A percentile compares a stretch with the other conserved stretches of the same genome.
Conservation (phyloP, 92 coral and sea anemone species). For the Paragorgia papillata region DNA sequence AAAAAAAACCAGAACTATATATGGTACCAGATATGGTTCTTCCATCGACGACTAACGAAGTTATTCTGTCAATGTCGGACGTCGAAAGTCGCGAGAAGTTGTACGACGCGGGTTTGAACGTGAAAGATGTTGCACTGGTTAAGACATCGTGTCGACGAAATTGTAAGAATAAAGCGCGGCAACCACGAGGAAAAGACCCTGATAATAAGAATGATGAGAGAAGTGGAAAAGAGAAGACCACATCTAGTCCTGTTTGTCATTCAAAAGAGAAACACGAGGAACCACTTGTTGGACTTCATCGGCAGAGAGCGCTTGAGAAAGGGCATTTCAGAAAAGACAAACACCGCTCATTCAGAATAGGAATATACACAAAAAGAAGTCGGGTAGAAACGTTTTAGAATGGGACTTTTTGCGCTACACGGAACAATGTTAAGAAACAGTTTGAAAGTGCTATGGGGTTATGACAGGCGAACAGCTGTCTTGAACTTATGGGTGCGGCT, state of each 20-base stretch:
- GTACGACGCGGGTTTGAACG: conserved; percentile 10
- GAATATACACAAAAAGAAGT: conserved; percentile 15
- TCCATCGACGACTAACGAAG: conserved; percentile 30
- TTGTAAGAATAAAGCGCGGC: background rate
- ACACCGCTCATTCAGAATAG: conserved; percentile 28
- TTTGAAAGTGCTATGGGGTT: background rate
- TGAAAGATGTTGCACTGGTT: background rate
- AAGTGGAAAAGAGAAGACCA: background rate
- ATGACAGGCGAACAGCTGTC: background rate
- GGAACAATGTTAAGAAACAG: background rate
- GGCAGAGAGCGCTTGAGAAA: conserved; percentile 15
- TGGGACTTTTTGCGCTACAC: background rate
- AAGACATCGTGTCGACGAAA: conserved; percentile 2
- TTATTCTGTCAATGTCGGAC: conserved; percentile 29
- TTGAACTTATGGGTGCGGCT: background rate
- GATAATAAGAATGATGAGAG: background rate
- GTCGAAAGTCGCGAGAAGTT: conserved; percentile 33
- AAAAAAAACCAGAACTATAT: too few species aligned
- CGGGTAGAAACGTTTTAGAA: conserved; percentile 9
- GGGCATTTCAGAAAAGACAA: conserved; percentile 38
- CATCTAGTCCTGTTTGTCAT: background rate
- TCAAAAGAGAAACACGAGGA: background rate
- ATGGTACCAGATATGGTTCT: conserved; percentile 27
- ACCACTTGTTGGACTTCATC: conserved; percentile 9
- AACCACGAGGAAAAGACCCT: background rate